A percentile compares a stretch with the other conserved stretches of the same genome.
phyloP scores from a whole-genome alignment of 2,888 invertebrate species.

The Acrobasis suavella region DNA sequence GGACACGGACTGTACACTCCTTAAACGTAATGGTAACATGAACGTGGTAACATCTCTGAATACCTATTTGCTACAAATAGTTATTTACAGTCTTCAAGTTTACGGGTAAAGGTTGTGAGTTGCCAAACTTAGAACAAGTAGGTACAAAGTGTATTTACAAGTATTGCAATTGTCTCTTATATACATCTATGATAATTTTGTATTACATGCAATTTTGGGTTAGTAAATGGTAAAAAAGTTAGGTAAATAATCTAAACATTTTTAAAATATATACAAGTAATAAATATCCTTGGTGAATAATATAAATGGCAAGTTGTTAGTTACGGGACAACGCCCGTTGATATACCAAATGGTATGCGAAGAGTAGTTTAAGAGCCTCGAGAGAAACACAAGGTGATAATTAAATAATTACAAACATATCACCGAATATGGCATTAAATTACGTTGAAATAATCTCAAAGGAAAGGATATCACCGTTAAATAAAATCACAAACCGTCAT shows the following conservation, averaged over 20 bases:
- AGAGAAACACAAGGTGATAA: slow-evolving; percentile 62
- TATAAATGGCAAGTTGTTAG: slow-evolving; percentile 80
- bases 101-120: slow-evolving; percentile 35
- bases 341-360: slow-evolving; percentile 43
- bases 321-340: slow-evolving; percentile 58
- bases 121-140: slow-evolving; percentile 37
- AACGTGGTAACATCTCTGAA: slow-evolving; percentile 52
- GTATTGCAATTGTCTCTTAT: slow-evolving; percentile 52
- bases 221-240: slow-evolving; percentile 57
- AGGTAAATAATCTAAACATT: slow-evolving; percentile 54
- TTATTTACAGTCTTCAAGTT: slow-evolving; percentile 65
- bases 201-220: slow-evolving; percentile 53
- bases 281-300: slow-evolving; percentile 79
- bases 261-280: slow-evolving; percentile 69
- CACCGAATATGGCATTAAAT: slow-evolving; percentile 75
- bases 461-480: slow-evolving; percentile 67
- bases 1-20: slow-evolving; percentile 35
- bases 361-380: slow-evolving; percentile 69
- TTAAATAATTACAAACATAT: slow-evolving; percentile 57
- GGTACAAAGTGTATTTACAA: slow-evolving; percentile 68
- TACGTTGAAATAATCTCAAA: slow-evolving; percentile 63
- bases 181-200: slow-evolving; percentile 56
- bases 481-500: slow-evolving; percentile 75
- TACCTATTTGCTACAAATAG: slow-evolving; percentile 51
- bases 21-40: slow-evolving; percentile 56